These are phyloP conservation scores for Disparrhopalites patrizii DNA, from an alignment of 2,888 invertebrate species.

Conservation along the genomic window DNA sequence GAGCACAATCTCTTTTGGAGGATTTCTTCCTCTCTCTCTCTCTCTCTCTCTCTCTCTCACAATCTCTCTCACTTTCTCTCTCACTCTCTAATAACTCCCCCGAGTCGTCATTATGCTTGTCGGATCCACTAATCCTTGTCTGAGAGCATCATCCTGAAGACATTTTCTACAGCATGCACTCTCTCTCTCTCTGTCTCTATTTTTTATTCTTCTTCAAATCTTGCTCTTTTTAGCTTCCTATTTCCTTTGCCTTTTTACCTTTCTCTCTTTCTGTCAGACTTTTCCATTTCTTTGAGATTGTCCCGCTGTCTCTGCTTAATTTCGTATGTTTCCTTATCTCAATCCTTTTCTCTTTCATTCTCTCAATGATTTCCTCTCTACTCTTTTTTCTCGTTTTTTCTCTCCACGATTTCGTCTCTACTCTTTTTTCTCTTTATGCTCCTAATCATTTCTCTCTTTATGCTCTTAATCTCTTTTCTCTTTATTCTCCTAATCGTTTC, in stretches of 20 bases:
- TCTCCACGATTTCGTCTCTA: too few species aligned
- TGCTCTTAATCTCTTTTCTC: too few species aligned
- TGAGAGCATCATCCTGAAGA: constrained; percentile 7
- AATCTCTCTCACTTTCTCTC: neutral
- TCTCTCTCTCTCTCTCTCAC: neutral
- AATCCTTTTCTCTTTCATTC: too few species aligned
- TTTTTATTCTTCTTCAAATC: too few species aligned
- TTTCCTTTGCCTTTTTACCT: neutral
- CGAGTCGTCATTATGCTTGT: constrained; percentile 21
- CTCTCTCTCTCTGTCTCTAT: too few species aligned
- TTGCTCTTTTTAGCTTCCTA: neutral
- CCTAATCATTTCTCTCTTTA: neutral
- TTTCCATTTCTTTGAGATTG: too few species aligned
- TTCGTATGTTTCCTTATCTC: neutral
- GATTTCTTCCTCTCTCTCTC: neutral
- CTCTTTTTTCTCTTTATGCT: too few species aligned
- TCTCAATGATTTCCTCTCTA: too few species aligned
- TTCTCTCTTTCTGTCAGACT: neutral
- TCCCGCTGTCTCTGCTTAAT: neutral
- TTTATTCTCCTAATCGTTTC: too few species aligned
- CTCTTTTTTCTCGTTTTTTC: too few species aligned
- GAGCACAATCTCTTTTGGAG: constrained; percentile 9
- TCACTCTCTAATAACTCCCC: constrained; percentile 9
- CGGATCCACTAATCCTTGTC: constrained; percentile 14
- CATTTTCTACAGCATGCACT: too few species aligned